phyloP scores from a whole-genome alignment of 2,113 vertebrate genomes.

The Balaenoptera acutorostrata region DNA sequence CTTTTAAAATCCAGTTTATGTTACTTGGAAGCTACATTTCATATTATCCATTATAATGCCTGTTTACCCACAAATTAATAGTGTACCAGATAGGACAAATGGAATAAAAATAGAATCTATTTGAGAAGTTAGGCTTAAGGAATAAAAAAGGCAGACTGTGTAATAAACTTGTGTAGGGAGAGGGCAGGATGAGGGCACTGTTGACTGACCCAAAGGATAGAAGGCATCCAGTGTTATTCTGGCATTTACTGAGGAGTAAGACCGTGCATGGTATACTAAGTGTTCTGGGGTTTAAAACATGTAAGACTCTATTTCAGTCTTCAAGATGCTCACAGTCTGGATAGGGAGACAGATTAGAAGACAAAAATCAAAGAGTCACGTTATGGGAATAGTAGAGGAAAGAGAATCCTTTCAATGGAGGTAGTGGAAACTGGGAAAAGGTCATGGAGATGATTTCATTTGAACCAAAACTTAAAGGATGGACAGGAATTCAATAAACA shows the following conservation, averaged over 20 bases:
- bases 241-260: neutral
- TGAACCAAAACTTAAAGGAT: neutral
- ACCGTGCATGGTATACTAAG: neutral
- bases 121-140: neutral
- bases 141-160: neutral
- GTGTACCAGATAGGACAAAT: neutral
- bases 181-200: neutral
- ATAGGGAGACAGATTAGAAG: neutral
- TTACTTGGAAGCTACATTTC: neutral
- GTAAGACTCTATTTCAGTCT: neutral
- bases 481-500: neutral
- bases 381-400: neutral
- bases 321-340: neutral
- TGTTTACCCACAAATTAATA: neutral
- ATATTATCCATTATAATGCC: neutral
- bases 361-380: neutral
- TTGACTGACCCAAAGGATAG: neutral
- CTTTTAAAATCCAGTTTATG: conserved; percentile 8
- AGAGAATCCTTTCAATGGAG: neutral
- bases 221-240: neutral
- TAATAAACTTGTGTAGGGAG: neutral
- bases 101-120: neutral
- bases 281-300: neutral
- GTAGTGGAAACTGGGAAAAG: neutral
- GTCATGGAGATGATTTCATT: neutral